Conservation (phyloP, 2,113 vertebrate genomes). For the Hirundichthys speculiger region DNA sequence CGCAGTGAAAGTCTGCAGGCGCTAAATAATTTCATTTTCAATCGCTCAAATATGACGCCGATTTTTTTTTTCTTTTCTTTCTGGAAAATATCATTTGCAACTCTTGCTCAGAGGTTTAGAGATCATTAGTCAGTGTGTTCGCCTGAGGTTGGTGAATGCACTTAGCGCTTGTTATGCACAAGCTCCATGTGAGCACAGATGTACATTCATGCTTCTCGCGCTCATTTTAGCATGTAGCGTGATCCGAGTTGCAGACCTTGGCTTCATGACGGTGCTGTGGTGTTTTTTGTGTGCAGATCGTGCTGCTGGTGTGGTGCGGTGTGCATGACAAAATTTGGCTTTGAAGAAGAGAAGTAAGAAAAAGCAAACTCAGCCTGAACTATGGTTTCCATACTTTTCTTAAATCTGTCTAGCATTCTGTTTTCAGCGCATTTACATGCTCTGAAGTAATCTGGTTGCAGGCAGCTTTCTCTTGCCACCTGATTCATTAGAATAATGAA, state of each 20-base stretch:
- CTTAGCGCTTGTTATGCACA: slow-evolving; percentile 24
- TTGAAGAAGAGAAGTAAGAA: background rate
- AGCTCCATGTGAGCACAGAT: slow-evolving; percentile 37
- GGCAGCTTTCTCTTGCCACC: background rate
- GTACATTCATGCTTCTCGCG: slow-evolving; percentile 47
- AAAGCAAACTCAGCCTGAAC: slow-evolving; percentile 7
- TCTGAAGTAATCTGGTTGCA: slow-evolving; percentile 13
- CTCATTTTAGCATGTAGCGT: slow-evolving; percentile 39
- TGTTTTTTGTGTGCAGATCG: slow-evolving; percentile 42
- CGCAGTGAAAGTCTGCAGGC: slow-evolving; percentile 35
- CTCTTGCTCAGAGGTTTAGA: slow-evolving; percentile 18
- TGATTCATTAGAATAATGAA: background rate
- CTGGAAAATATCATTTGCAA: slow-evolving; percentile 14
- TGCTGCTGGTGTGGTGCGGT: slow-evolving; percentile 30
- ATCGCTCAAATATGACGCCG: slow-evolving; percentile 42
- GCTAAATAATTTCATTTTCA: slow-evolving; percentile 55
- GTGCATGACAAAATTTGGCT: slow-evolving; percentile 8
- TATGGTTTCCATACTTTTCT: slow-evolving; percentile 1
- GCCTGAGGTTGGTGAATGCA: slow-evolving; percentile 20
- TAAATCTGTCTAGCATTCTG: background rate
- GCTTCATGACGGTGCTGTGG: slow-evolving; percentile 39
- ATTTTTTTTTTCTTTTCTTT: background rate
- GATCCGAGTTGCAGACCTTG: slow-evolving; percentile 29
- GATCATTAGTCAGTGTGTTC: slow-evolving; percentile 17
- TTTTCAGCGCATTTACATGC: background rate